phyloP scores from a whole-genome alignment of 2,797 vertebrate species.

The Ctenosaura bakeri region DNA sequence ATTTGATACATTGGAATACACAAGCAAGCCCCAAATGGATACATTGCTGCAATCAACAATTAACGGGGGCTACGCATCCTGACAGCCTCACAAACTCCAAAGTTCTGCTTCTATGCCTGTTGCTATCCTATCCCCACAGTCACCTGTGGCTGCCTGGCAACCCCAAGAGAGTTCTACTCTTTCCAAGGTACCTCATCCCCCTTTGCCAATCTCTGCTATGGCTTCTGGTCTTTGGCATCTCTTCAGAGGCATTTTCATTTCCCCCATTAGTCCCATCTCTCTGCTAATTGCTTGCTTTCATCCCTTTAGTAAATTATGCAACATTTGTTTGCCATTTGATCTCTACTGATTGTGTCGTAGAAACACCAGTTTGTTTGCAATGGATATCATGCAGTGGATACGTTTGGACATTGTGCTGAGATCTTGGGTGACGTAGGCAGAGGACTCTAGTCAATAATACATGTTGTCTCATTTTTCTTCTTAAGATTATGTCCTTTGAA shows the following conservation, averaged over 20 bases:
- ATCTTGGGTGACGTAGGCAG: conserved; percentile 52
- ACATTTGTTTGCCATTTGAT: conserved; percentile 65
- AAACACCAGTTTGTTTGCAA: conserved; percentile 60
- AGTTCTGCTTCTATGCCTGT: background rate
- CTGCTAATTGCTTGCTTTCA: conserved; percentile 39
- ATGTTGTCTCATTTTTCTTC: conserved; percentile 4
- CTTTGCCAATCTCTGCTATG: background rate
- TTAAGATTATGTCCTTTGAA: background rate
- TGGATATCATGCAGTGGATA: conserved; percentile 34
- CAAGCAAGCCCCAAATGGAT: no score
- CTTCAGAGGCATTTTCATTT: conserved; percentile 36
- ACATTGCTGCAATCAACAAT: no score
- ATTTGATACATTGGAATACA: no score
- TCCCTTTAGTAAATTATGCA: conserved; percentile 60
- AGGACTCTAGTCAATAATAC: conserved; percentile 11
- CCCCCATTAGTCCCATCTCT: conserved; percentile 15
- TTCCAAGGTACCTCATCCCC: background rate
- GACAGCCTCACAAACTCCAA: no score
- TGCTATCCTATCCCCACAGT: background rate
- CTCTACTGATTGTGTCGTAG: conserved; percentile 59
- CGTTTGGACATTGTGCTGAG: background rate
- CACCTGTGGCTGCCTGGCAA: background rate
- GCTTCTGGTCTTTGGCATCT: conserved; percentile 46
- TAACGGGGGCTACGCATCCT: no score
- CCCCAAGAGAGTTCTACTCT: background rate